Conservation (phyloP, 2,797 vertebrate genomes). For the Basileuterus tristriatus region DNA sequence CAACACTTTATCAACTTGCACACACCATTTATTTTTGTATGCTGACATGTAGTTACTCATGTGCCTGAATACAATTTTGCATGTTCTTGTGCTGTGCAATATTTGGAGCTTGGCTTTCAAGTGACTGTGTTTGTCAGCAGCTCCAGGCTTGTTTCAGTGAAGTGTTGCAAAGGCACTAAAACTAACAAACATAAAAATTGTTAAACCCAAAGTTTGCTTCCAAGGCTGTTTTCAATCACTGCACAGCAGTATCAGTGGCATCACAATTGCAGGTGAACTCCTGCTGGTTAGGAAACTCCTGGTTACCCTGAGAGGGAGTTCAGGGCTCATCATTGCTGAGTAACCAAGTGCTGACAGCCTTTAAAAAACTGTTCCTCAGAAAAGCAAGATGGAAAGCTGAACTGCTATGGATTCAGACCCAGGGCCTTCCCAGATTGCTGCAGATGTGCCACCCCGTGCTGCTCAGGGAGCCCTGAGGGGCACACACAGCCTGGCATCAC, state of each 20-base stretch:
- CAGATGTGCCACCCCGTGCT: fast-evolving
- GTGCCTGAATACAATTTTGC: neutral
- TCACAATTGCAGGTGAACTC: neutral
- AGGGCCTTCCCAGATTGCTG: neutral
- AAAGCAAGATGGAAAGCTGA: neutral
- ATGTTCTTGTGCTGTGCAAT: neutral
- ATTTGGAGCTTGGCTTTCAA: neutral
- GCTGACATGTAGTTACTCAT: neutral
- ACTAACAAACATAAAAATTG: neutral
- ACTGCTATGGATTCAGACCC: neutral
- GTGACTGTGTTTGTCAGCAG: neutral
- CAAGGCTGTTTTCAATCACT: neutral
- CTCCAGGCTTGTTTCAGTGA: neutral
- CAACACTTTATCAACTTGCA: neutral
- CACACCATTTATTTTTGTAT: neutral
- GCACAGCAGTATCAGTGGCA: neutral
- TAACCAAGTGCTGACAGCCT: neutral
- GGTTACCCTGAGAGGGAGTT: neutral
- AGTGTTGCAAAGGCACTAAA: neutral
- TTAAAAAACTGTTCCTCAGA: neutral
- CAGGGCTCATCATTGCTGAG: neutral
- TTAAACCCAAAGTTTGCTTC: neutral
- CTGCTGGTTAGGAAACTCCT: neutral
- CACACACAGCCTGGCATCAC: neutral
- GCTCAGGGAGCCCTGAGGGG: fast-evolving